Conservation (phyloP, 2,888 invertebrate species). For the Chorisops tibialis region DNA sequence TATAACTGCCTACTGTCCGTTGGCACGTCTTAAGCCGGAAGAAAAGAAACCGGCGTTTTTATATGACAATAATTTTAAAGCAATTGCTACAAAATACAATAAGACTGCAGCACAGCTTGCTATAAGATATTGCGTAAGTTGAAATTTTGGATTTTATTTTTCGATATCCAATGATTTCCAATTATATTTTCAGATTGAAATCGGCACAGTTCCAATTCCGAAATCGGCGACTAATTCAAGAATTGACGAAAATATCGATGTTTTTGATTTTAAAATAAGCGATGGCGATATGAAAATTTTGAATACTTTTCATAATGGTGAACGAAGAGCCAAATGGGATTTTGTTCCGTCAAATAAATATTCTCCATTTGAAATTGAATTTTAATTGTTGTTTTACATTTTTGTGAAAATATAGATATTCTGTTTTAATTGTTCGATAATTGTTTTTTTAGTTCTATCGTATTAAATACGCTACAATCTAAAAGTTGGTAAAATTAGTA, state of each 20-base stretch:
- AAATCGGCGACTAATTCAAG: constrained; percentile 53
- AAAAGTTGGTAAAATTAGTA: no score
- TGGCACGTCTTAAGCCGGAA: constrained; percentile 71
- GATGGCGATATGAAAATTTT: constrained; percentile 54
- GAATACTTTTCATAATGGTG: constrained; percentile 54
- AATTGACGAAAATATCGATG: constrained; percentile 51
- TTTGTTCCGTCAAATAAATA: constrained; percentile 46
- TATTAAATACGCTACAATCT: no score
- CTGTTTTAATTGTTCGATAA: no score
- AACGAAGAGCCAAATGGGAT: constrained; percentile 37
- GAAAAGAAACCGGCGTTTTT: constrained; percentile 64
- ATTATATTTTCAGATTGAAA: constrained; percentile 54
- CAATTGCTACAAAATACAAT: constrained; percentile 62
- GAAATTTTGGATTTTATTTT: constrained; percentile 60
- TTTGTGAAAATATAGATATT: no score
- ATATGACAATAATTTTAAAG: constrained; percentile 53
- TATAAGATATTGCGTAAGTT: constrained; percentile 59
- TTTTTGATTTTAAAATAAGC: constrained; percentile 55
- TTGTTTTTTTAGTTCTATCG: no score
- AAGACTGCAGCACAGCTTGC: constrained; percentile 70
- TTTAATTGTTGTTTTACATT: no score
- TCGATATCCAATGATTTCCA: constrained; percentile 55
- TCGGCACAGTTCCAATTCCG: constrained; percentile 53
- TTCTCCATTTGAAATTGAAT: constrained; percentile 48
- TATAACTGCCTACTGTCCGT: constrained; percentile 71